These are phyloP conservation scores for Busseola fusca DNA, from an alignment of 2,888 invertebrate genomes.

Conservation along the genomic window DNA sequence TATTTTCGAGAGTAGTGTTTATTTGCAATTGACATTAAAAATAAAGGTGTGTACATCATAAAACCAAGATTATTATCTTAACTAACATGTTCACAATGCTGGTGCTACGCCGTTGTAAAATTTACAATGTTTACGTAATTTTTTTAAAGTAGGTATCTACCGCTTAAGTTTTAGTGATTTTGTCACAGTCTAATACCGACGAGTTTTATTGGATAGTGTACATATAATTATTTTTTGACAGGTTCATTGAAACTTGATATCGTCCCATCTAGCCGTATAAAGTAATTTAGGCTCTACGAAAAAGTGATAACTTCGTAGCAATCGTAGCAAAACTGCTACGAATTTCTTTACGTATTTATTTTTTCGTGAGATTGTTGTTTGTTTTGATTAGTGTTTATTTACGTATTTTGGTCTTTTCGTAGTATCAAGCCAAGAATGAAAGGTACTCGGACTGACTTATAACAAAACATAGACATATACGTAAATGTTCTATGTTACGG, in stretches of 20 bases:
- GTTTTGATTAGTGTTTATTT: too few species aligned
- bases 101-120: not conserved
- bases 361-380: not conserved
- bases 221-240: too few species aligned
- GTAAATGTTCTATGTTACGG: too few species aligned
- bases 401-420: not conserved
- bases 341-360: not conserved
- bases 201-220: not conserved
- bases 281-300: conserved; percentile 10
- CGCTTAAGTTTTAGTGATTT: too few species aligned
- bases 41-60: not conserved
- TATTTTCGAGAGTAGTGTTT: not conserved
- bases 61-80: not conserved
- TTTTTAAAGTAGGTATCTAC: not conserved
- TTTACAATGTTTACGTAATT: not conserved
- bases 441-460: not conserved
- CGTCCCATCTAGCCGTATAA: too few species aligned
- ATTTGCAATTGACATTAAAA: not conserved
- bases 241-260: not conserved
- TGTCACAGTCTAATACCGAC: not conserved
- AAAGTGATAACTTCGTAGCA: conserved; percentile 4
- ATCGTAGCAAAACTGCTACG: conserved; percentile 12
- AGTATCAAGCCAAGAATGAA: not conserved
- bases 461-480: too few species aligned
- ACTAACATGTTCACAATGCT: not conserved